Evolutionary conservation across 92 coral and sea anemone genomes (phyloP).

Genomic region (Umimayanthus kanabou): DNA sequence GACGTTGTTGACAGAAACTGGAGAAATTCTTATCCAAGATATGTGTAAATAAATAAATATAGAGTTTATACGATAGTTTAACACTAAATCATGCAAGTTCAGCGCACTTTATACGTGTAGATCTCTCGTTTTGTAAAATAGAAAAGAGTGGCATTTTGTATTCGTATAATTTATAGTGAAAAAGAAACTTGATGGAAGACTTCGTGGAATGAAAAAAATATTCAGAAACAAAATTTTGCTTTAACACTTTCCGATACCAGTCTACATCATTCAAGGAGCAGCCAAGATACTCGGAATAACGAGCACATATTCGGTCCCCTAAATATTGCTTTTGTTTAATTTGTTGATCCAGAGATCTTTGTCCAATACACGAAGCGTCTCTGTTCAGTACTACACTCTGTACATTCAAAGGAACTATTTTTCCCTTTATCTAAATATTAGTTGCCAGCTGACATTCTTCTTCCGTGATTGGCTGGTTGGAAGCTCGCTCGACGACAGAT

Average conservation of each 20-base stretch:
- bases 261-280: background rate
- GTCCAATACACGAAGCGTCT: background rate
- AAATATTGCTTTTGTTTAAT: background rate
- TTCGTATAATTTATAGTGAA: background rate
- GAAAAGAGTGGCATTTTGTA: background rate
- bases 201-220: background rate
- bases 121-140: slow-evolving; percentile 13
- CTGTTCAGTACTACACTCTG: too few species aligned
- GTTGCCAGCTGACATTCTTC: background rate
- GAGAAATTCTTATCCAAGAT: slow-evolving; percentile 40
- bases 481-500: background rate
- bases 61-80: background rate
- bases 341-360: too few species aligned
- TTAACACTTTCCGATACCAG: too few species aligned
- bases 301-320: too few species aligned
- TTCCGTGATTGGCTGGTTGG: background rate
- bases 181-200: background rate
- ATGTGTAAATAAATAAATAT: slow-evolving; percentile 19
- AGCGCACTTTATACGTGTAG: slow-evolving; percentile 11
- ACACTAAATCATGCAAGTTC: background rate
- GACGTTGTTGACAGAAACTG: slow-evolving; percentile 2
- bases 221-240: too few species aligned
- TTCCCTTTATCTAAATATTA: background rate
- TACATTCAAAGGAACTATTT: background rate
- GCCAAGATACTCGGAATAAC: background rate